Conservation (phyloP, 2,888 invertebrate species). For the Atherix ibis region DNA sequence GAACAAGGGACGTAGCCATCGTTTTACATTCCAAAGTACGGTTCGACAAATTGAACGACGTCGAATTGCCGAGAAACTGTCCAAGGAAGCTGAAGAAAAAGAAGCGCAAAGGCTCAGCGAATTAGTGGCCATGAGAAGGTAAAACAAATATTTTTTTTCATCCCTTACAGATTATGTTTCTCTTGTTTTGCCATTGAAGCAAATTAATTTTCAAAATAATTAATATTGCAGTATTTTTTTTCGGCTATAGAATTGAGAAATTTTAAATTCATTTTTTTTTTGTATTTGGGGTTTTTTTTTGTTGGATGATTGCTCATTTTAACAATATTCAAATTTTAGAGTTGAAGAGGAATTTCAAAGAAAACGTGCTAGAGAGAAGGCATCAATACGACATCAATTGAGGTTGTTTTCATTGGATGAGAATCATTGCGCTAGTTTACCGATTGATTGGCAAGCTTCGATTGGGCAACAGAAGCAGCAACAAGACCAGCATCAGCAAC, state of each 20-base stretch:
- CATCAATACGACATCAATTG: slow-evolving; percentile 57
- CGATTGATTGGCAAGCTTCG: slow-evolving; percentile 19
- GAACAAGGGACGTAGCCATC: slow-evolving; percentile 37
- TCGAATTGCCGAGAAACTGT: slow-evolving; percentile 55
- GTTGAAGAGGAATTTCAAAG: slow-evolving; percentile 79
- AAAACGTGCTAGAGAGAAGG: slow-evolving; percentile 63
- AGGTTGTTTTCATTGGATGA: slow-evolving; percentile 51
- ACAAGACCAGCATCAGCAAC: slow-evolving; percentile 17
- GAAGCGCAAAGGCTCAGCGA: slow-evolving; percentile 60
- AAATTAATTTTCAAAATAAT: too few relatives aligned
- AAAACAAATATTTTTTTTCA: slow-evolving; percentile 10
- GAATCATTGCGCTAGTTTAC: slow-evolving; percentile 40
- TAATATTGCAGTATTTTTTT: too few relatives aligned
- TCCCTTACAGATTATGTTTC: background rate
- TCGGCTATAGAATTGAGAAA: too few relatives aligned
- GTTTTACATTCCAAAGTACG: slow-evolving; percentile 73
- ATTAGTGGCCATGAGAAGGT: slow-evolving; percentile 63
- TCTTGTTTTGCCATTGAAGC: too few relatives aligned
- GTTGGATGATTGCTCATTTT: slow-evolving; percentile 2
- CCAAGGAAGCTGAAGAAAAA: slow-evolving; percentile 59
- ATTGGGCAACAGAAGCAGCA: slow-evolving; percentile 3
- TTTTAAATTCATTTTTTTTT: too few relatives aligned
- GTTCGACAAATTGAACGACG: slow-evolving; percentile 65
- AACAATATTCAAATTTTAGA: too few relatives aligned
- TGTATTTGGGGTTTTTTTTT: slow-evolving; percentile 1